phyloP scores from a whole-genome alignment of 2,797 vertebrate species.

The Paratrypauchen microcephalus region DNA sequence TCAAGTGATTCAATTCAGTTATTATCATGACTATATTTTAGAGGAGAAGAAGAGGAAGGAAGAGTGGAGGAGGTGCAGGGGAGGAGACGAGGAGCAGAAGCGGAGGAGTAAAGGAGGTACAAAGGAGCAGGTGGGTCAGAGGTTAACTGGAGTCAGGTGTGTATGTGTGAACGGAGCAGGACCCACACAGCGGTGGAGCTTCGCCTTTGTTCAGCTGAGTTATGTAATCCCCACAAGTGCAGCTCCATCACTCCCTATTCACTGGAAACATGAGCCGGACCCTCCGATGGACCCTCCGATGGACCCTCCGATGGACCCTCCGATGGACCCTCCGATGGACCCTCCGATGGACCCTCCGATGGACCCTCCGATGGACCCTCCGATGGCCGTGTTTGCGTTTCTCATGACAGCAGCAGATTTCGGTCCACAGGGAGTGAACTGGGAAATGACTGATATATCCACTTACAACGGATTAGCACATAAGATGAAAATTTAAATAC shows the following conservation, averaged over 20 bases:
- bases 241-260: conserved; percentile 31
- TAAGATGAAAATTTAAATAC: not conserved
- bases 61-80: too few species aligned
- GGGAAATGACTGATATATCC: conserved; percentile 27
- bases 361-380: conserved; percentile 9
- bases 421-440: conserved; percentile 6
- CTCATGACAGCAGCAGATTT: conserved; percentile 8
- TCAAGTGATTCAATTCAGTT: too few species aligned
- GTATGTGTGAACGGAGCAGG: conserved; percentile 32
- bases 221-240: conserved; percentile 50
- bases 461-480: not conserved
- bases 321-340: conserved; percentile 11
- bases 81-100: too few species aligned
- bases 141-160: conserved; percentile 70
- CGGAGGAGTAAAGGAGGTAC: not conserved
- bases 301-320: conserved; percentile 9
- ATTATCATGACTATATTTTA: too few species aligned
- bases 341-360: not conserved
- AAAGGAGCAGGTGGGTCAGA: conserved; percentile 57
- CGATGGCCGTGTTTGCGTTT: not conserved
- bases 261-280: conserved; percentile 50
- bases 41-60: too few species aligned
- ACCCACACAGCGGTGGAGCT: conserved; percentile 26
- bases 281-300: conserved; percentile 10
- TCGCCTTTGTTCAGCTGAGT: conserved; percentile 53